These are phyloP conservation scores for Bradysia coprophila DNA, from an alignment of 1,140 invertebrate species.

Conservation along the genomic window DNA sequence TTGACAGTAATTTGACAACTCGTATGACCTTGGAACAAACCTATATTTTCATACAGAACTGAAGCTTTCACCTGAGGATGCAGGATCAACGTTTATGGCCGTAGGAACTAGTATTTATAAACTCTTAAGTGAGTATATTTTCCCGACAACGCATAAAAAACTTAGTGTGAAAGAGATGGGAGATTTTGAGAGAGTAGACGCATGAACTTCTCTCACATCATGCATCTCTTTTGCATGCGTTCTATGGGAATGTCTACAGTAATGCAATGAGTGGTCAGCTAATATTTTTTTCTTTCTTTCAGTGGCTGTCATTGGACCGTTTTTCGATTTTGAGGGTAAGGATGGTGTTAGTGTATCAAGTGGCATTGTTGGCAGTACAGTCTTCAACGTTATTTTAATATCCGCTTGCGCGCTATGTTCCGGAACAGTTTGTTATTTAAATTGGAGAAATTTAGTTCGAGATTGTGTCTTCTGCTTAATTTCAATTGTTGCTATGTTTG, in stretches of 20 bases:
- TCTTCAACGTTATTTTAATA: constrained; percentile 93
- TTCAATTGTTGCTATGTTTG: constrained; percentile 73
- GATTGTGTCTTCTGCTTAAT: constrained; percentile 89
- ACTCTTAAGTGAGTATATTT: too few relatives aligned
- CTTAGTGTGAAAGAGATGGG: too few relatives aligned
- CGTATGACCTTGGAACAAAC: neutral
- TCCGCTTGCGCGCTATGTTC: constrained; percentile 72
- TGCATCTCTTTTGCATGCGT: too few relatives aligned
- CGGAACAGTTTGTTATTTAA: constrained; percentile 65
- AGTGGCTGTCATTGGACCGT: constrained; percentile 85
- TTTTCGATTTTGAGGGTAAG: constrained; percentile 87
- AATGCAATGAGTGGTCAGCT: too few relatives aligned
- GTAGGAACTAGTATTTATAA: constrained; percentile 88
- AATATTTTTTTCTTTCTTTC: too few relatives aligned
- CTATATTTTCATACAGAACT: constrained; percentile 39
- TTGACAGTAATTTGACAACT: too few relatives aligned
- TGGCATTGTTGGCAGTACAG: constrained; percentile 45
- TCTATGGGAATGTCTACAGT: too few relatives aligned
- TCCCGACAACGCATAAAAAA: too few relatives aligned
- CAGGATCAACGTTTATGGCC: constrained; percentile 87
- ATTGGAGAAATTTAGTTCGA: constrained; percentile 85
- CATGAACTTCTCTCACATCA: too few relatives aligned
- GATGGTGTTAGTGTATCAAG: constrained; percentile 60
- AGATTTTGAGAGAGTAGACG: too few relatives aligned
- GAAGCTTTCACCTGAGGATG: constrained; percentile 69